A percentile compares a stretch with the other conserved stretches of the same genome.
These are phyloP conservation scores for Chloropsis cyanopogon DNA, from an alignment of 2,113 vertebrate genomes.

Conservation along the genomic window DNA sequence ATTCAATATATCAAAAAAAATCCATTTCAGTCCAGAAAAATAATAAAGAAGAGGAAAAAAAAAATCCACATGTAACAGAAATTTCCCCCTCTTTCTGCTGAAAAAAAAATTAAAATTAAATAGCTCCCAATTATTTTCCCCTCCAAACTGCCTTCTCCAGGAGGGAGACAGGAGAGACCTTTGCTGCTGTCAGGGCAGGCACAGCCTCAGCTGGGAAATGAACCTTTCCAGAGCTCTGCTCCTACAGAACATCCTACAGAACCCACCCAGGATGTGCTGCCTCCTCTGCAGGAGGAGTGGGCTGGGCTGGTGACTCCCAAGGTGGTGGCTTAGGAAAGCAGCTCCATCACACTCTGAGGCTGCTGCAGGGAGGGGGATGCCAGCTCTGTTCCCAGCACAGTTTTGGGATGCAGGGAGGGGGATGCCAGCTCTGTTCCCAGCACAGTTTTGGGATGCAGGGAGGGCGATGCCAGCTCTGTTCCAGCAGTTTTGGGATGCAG, in stretches of 20 bases:
- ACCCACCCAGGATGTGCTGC: neutral
- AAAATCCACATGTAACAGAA: neutral
- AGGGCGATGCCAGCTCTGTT: neutral
- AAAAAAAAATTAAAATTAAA: neutral
- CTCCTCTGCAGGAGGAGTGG: neutral
- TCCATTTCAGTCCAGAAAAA: slow-evolving; percentile 49
- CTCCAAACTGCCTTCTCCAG: neutral
- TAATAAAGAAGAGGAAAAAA: neutral
- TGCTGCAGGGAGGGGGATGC: neutral
- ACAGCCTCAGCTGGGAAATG: neutral
- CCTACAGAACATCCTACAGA: neutral
- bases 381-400: neutral
- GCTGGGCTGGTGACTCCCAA: neutral
- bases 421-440: neutral
- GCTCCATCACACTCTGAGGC: neutral
- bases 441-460: neutral
- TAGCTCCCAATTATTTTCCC: neutral
- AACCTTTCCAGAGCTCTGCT: neutral
- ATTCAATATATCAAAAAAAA: slow-evolving; percentile 53
- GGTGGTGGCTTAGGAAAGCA: neutral
- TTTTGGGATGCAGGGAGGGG: neutral
- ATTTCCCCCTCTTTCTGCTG: neutral
- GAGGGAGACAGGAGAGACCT: neutral
- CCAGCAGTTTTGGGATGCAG: no score
- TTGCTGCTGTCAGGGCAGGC: neutral